These are phyloP conservation scores for Phaedon cochleariae DNA, from an alignment of 2,888 invertebrate genomes.

Conservation along the genomic window DNA sequence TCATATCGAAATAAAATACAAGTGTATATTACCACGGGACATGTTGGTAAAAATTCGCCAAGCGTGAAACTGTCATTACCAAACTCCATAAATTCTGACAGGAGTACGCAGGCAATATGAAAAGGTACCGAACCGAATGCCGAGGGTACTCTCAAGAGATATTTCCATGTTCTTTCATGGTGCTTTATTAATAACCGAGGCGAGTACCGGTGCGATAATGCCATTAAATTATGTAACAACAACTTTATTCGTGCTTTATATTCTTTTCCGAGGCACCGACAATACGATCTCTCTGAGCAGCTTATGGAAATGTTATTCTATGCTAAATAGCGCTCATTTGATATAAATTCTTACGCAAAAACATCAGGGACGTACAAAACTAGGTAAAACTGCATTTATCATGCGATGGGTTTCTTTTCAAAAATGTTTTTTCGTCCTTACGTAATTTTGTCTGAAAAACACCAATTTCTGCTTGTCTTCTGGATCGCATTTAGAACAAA, in stretches of 20 bases:
- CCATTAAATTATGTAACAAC: slow-evolving; percentile 33
- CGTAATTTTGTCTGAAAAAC: no score
- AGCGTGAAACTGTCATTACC: slow-evolving; percentile 18
- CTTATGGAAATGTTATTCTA: slow-evolving; percentile 37
- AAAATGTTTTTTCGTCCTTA: no score
- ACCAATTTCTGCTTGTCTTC: no score
- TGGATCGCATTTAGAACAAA: no score
- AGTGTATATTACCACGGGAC: background rate
- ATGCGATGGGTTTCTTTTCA: no score
- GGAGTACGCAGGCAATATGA: slow-evolving; percentile 8
- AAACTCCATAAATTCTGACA: slow-evolving; percentile 17
- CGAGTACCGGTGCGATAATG: slow-evolving; percentile 28
- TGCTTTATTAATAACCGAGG: slow-evolving; percentile 31
- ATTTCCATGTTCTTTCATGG: slow-evolving; percentile 23
- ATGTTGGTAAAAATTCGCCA: slow-evolving; percentile 6
- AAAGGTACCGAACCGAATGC: background rate
- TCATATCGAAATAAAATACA: background rate
- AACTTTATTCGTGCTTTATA: slow-evolving; percentile 32
- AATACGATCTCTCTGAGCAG: slow-evolving; percentile 30
- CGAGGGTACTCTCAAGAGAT: background rate
- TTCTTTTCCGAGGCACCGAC: slow-evolving; percentile 29
- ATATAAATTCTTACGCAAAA: slow-evolving; percentile 22
- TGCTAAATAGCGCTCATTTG: slow-evolving; percentile 34
- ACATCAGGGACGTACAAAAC: background rate
- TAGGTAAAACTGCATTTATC: no score